These are phyloP conservation scores for Columba guinea DNA, from an alignment of 2,797 vertebrate species.

Conservation along the genomic window DNA sequence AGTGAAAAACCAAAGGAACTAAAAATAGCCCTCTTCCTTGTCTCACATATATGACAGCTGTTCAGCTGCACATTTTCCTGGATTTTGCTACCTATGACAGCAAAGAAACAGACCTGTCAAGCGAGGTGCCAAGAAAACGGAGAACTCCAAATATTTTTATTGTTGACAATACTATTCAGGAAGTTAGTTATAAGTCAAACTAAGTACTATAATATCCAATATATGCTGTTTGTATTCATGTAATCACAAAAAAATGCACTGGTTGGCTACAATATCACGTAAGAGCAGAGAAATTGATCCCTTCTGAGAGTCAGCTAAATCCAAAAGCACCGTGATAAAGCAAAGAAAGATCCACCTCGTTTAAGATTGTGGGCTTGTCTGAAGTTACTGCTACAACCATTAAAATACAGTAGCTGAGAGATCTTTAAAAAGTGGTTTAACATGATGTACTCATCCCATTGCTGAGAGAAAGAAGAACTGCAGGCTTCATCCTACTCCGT, in stretches of 20 bases:
- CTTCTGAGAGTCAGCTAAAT: neutral
- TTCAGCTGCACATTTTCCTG: neutral
- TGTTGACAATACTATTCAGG: neutral
- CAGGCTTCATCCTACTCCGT: neutral
- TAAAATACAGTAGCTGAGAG: neutral
- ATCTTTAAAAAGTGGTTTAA: neutral
- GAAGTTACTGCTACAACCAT: neutral
- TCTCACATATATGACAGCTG: neutral
- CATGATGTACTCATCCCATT: neutral
- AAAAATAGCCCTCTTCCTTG: neutral
- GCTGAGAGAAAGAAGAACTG: neutral
- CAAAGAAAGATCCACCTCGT: neutral
- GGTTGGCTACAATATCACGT: neutral
- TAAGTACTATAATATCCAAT: neutral
- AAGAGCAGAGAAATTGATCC: neutral
- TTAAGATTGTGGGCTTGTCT: neutral
- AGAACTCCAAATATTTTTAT: neutral
- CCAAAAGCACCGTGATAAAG: neutral
- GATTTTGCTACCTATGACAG: slow-evolving; percentile 19
- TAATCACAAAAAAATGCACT: slow-evolving; percentile 4
- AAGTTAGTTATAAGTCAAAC: slow-evolving; percentile 12
- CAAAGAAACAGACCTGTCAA: slow-evolving; percentile 4
- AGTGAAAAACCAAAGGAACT: neutral
- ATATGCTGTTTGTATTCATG: neutral
- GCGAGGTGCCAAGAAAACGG: neutral